Evolutionary conservation across 2,888 invertebrate species (phyloP).

Genomic region (Bimastos eiseni): DNA sequence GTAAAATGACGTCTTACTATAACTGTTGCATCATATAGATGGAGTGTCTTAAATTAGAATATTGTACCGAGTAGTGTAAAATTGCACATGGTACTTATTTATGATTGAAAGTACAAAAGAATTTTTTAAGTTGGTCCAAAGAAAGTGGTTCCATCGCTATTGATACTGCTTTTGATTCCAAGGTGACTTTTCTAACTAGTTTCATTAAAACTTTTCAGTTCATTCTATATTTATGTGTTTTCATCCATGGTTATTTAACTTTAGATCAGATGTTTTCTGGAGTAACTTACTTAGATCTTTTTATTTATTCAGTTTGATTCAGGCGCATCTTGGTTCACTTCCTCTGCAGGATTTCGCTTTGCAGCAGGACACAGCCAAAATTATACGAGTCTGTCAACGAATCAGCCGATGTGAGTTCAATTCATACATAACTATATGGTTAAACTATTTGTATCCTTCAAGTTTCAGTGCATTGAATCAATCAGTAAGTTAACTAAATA

Average conservation of each 20-base stretch:
- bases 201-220: background rate
- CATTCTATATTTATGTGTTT: background rate
- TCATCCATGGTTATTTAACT: background rate
- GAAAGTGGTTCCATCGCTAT: background rate
- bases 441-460: background rate
- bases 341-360: slow-evolving; percentile 72
- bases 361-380: slow-evolving; percentile 72
- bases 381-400: slow-evolving; percentile 72
- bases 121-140: background rate
- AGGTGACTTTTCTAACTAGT: background rate
- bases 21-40: background rate
- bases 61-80: background rate
- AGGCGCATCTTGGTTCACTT: slow-evolving; percentile 75
- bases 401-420: slow-evolving; percentile 71
- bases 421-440: too few species aligned
- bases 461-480: background rate
- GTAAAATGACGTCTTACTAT: background rate
- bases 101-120: background rate
- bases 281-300: background rate
- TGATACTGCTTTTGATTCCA: background rate
- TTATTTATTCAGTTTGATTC: slow-evolving; percentile 69
- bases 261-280: background rate
- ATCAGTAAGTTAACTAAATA: background rate
- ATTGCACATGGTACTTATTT: background rate
- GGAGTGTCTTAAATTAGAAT: background rate